phyloP scores from a whole-genome alignment of 2,113 vertebrate genomes.

The Neolamprologus fasciatus region DNA sequence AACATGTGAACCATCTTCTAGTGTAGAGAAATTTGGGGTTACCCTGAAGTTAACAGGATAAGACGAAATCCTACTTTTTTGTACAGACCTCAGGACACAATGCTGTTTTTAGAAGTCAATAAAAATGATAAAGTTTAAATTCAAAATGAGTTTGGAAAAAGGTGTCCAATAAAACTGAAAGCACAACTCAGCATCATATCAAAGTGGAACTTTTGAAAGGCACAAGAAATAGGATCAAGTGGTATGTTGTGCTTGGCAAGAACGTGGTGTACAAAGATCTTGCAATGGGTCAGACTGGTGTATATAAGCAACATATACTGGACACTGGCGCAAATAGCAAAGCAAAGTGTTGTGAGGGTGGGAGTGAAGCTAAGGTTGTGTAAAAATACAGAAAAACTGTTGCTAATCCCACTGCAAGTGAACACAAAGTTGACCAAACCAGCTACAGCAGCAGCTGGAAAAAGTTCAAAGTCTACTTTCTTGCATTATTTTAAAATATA shows the following conservation, averaged over 20 bases:
- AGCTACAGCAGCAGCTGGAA: neutral
- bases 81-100: neutral
- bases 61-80: accelerated
- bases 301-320: neutral
- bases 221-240: neutral
- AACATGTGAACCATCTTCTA: neutral
- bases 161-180: neutral
- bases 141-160: neutral
- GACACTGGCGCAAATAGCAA: neutral
- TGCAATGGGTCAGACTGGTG: neutral
- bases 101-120: neutral
- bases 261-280: neutral
- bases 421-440: neutral
- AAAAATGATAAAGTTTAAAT: neutral
- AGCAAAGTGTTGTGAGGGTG: neutral
- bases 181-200: neutral
- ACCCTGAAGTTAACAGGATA: neutral
- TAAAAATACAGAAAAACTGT: neutral
- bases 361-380: neutral
- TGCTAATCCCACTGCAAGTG: neutral
- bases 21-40: neutral
- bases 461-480: neutral
- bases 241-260: neutral
- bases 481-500: neutral
- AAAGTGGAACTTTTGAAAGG: neutral